Percentiles rank a stretch among this genome's conserved stretches.
These are phyloP conservation scores for Kuschelorhynchus macadamiae DNA, from an alignment of 2,888 invertebrate genomes.

Conservation along the genomic window DNA sequence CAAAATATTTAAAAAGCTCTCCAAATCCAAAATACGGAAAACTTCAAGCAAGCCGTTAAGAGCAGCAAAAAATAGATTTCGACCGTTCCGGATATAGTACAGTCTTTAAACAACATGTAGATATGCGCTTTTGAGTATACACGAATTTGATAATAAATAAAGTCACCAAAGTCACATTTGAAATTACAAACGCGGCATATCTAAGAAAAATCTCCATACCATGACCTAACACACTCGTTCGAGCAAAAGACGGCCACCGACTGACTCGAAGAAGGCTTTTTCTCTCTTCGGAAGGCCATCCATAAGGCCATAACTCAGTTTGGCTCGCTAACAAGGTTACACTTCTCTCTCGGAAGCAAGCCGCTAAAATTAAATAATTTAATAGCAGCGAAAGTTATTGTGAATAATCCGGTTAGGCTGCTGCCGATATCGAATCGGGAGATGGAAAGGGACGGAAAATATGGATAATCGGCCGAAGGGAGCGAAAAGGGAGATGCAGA, in stretches of 20 bases:
- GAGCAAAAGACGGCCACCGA: constrained; percentile 45
- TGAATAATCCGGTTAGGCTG: constrained; percentile 70
- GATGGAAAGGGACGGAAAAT: constrained; percentile 21
- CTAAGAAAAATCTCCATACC: neutral
- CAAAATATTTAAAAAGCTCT: too few relatives aligned
- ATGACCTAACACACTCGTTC: constrained; percentile 39
- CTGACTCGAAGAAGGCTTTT: constrained; percentile 64
- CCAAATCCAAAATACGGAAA: too few relatives aligned
- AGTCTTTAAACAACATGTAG: too few relatives aligned
- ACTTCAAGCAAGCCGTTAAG: too few relatives aligned
- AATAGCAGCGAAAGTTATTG: constrained; percentile 71
- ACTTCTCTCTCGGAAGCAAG: constrained; percentile 58
- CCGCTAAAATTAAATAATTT: constrained; percentile 70
- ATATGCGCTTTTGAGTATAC: too few relatives aligned
- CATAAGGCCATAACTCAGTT: constrained; percentile 70
- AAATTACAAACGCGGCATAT: neutral
- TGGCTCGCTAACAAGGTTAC: constrained; percentile 70
- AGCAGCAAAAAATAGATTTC: too few relatives aligned
- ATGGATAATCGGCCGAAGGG: too few relatives aligned
- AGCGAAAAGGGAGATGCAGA: neutral
- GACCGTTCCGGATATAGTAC: too few relatives aligned
- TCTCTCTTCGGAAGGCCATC: constrained; percentile 66
- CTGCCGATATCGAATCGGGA: constrained; percentile 39
- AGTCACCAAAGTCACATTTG: too few relatives aligned
- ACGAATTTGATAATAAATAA: too few relatives aligned